Evolutionary conservation across 2,888 invertebrate species (phyloP), one percentile per base, ranked within the genome.

Genomic region (Osmoderma eremita): DNA sequence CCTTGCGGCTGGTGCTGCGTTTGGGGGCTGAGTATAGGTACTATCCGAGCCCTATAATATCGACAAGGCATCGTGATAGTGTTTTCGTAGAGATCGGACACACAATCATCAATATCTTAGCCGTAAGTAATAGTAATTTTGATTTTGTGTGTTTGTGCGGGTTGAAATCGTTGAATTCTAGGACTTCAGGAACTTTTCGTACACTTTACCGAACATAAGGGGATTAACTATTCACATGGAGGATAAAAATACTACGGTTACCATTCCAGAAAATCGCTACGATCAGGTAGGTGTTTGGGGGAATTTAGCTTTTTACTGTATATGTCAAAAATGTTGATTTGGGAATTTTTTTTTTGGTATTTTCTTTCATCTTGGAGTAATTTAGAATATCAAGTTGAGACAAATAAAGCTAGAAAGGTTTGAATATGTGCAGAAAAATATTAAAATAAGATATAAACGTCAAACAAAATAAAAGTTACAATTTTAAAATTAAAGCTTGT

Each of bases 1-100:
- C 90, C 0, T 78, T 90, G 41, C 85, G 94, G 10, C 82, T 95
- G 36, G 86, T 94, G 77, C 81, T 95, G 61, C 86, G 94, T 67
- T 83, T 95, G 36, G 94, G 94, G 1, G 93, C 93, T 2, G 92
- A 94, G 79, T 93, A 90, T 82, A 87, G 93, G 69, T 94, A 93
- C 78, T 95, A 95, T 81, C 94, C 94, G 0, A 91, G 92, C 77
- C 92, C 94, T 0, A 83, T 94, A 70, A 88, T 94, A 56, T 92
- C 93, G 15, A 88, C 91, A 15, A 85, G 93, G 20, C 87, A 89
- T 76, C 84, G 94, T 12, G 90, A 91, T 72, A 90, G 94, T 0
- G 90, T 94, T 3, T 95, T 91, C 79, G 91, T 88, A 30, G 94
- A 94, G 83, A 91, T 94, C 67, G 93, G 94, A 0, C 93, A 94